phyloP scores from a whole-genome alignment of 2,797 vertebrate genomes.

The Buphagus erythrorhynchus region DNA sequence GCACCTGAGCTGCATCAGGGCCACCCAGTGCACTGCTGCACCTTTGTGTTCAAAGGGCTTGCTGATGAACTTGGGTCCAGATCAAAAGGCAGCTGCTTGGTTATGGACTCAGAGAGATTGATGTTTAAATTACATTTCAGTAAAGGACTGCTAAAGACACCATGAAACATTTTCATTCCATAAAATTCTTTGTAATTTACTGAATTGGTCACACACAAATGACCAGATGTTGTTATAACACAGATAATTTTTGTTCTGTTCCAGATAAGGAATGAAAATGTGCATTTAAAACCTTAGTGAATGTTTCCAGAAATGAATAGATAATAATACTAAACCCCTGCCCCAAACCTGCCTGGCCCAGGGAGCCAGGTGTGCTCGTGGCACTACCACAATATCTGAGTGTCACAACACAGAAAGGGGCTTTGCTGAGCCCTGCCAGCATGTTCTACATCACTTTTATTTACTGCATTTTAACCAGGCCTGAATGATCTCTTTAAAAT shows the following conservation, averaged over 20 bases:
- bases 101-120: constrained; percentile 75
- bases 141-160: constrained; percentile 84
- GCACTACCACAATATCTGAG: neutral
- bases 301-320: constrained; percentile 81
- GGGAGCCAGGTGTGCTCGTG: neutral
- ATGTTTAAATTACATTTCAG: constrained; percentile 82
- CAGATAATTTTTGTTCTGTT: constrained; percentile 76
- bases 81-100: constrained; percentile 71
- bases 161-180: constrained; percentile 81
- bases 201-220: constrained; percentile 76
- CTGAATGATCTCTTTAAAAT: neutral
- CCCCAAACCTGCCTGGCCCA: neutral
- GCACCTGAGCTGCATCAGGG: constrained; percentile 74
- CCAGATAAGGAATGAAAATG: constrained; percentile 76
- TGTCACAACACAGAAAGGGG: neutral
- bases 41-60: constrained; percentile 76
- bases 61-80: constrained; percentile 72
- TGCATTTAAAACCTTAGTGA: constrained; percentile 81
- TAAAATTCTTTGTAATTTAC: constrained; percentile 73
- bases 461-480: neutral
- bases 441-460: accelerated
- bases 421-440: neutral
- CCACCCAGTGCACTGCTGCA: constrained; percentile 79
- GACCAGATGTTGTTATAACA: constrained; percentile 78
- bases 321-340: constrained; percentile 74